Evolutionary conservation across 1,140 invertebrate genomes (phyloP).

Genomic region (Drosophila grimshawi): DNA sequence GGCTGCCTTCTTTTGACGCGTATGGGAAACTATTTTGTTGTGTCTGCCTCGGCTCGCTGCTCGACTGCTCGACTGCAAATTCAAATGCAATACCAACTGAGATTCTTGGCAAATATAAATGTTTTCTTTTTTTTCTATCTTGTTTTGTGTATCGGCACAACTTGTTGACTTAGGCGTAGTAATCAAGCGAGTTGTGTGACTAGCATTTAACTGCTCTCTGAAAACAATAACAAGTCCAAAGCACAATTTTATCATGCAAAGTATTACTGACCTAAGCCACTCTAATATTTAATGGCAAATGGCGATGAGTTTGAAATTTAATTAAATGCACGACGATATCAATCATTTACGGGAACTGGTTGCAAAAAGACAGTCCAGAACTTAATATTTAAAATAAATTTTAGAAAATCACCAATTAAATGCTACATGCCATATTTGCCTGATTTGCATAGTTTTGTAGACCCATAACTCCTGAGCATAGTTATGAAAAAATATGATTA

Average conservation of each 20-base stretch:
- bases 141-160: slow-evolving; percentile 21
- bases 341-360: background rate
- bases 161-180: slow-evolving; percentile 13
- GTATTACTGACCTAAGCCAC: slow-evolving; percentile 64
- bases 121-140: too few species aligned
- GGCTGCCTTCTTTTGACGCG: slow-evolving; percentile 11
- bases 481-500: too few species aligned
- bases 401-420: too few species aligned
- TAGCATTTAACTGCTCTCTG: slow-evolving; percentile 35
- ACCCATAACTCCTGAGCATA: too few species aligned
- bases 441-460: too few species aligned
- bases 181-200: slow-evolving; percentile 9
- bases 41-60: background rate
- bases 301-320: background rate
- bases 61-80: slow-evolving; percentile 18
- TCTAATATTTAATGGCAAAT: slow-evolving; percentile 36
- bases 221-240: slow-evolving; percentile 42
- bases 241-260: slow-evolving; percentile 36
- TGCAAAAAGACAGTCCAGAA: background rate
- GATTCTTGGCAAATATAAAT: slow-evolving; percentile 32
- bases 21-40: slow-evolving; percentile 36
- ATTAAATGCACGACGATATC: slow-evolving; percentile 8
- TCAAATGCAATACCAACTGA: slow-evolving; percentile 35
- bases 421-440: too few species aligned
- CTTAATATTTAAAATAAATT: too few species aligned